Percentiles rank a stretch among this genome's conserved stretches.
These are phyloP conservation scores for Megalops cyprinoides DNA, from an alignment of 2,797 vertebrate species.

Conservation along the genomic window DNA sequence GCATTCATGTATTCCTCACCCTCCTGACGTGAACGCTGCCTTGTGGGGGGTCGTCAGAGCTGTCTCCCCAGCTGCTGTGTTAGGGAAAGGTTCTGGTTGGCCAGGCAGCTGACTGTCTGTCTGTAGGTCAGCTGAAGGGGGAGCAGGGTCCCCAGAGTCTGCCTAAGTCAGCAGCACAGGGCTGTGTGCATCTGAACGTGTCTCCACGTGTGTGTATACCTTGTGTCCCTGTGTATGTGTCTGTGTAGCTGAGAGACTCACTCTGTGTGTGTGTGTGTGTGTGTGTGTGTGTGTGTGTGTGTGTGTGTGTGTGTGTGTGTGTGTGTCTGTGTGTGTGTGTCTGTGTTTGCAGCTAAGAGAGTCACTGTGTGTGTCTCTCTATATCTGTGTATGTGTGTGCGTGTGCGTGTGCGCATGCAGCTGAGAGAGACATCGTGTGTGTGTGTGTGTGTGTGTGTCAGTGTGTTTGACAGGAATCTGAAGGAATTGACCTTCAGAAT, in stretches of 20 bases:
- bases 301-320: slow-evolving; percentile 20
- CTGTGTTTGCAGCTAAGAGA: too few species aligned
- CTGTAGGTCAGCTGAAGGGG: neutral
- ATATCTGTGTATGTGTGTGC: slow-evolving; percentile 32
- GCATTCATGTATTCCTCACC: too few species aligned
- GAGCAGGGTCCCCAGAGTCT: neutral
- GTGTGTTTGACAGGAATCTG: neutral
- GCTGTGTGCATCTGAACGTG: neutral
- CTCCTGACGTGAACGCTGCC: too few species aligned
- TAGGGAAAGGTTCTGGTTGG: slow-evolving; percentile 3
- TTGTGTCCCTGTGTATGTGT: slow-evolving; percentile 36
- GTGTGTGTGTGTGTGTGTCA: slow-evolving; percentile 24
- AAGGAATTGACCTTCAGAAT: neutral
- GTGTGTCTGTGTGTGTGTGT: slow-evolving; percentile 12
- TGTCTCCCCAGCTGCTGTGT: neutral
- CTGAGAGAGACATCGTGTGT: too few species aligned
- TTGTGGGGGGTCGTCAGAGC: too few species aligned
- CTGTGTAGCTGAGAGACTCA: too few species aligned
- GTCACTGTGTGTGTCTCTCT: neutral
- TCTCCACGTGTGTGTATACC: slow-evolving; percentile 26
- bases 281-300: slow-evolving; percentile 36
- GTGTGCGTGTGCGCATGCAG: slow-evolving; percentile 38
- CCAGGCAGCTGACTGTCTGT: neutral
- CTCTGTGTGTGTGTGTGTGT: slow-evolving; percentile 11
- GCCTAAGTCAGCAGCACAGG: too few species aligned